Percentiles rank a stretch among this genome's conserved stretches.
Conservation (phyloP, 30 jellyfish, hydroid and myxozoan species). For the Haliclystus octoradiatus region DNA sequence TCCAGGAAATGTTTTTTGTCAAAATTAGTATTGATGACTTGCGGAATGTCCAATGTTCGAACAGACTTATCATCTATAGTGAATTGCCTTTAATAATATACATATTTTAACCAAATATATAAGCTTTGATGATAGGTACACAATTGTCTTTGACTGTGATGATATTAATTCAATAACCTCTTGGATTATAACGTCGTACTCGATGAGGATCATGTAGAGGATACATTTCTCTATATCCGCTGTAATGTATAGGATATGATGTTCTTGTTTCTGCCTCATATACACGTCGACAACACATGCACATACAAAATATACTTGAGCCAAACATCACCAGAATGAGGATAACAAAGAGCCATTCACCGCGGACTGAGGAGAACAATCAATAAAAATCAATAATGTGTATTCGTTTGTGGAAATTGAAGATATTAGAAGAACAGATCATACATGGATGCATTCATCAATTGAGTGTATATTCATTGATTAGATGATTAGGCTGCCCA, state of each 20-base stretch:
- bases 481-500: too few species aligned
- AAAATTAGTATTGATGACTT: neutral
- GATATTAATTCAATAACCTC: conserved; percentile 2
- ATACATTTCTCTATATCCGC: conserved; percentile 61
- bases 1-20: neutral
- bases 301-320: conserved; percentile 77
- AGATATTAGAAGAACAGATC: too few species aligned
- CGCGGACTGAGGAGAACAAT: conserved; percentile 41
- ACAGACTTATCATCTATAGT: neutral
- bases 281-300: conserved; percentile 89
- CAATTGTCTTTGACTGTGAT: neutral
- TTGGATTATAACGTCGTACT: conserved; percentile 8
- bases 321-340: conserved; percentile 50
- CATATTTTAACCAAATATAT: too few species aligned
- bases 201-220: conserved; percentile 63
- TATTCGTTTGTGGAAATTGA: too few species aligned
- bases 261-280: conserved; percentile 84
- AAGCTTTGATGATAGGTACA: neutral
- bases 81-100: neutral
- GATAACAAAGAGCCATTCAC: conserved; percentile 96
- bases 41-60: neutral
- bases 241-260: conserved; percentile 52
- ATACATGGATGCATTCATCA: too few species aligned
- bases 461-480: too few species aligned
- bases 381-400: neutral